Conservation (phyloP, 2,888 invertebrate species). For the Dione juno region DNA sequence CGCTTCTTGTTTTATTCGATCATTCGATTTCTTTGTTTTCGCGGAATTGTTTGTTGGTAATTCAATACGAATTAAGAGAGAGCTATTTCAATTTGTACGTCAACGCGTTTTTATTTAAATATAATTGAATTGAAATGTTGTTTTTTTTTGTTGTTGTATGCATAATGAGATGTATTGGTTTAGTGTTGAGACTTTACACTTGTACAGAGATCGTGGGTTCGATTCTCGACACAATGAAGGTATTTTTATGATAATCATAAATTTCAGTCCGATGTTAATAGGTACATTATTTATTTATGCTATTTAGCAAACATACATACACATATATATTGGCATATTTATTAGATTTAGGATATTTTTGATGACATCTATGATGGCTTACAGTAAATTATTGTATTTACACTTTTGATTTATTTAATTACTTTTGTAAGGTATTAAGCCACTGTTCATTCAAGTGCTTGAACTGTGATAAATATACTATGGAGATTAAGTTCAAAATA, state of each 20-base stretch:
- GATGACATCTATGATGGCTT: no score
- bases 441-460: no score
- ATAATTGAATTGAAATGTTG: conserved; percentile 23
- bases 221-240: not conserved
- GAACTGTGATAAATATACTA: no score
- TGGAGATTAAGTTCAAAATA: no score
- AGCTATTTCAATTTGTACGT: conserved; percentile 62
- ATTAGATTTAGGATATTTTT: no score
- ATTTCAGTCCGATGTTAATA: not conserved
- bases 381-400: no score
- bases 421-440: no score
- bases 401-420: no score
- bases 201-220: not conserved
- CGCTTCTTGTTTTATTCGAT: conserved; percentile 41
- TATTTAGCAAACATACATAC: no score
- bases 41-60: conserved; percentile 64
- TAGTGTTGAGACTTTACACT: not conserved
- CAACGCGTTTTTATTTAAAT: conserved; percentile 44
- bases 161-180: conserved; percentile 5
- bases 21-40: conserved; percentile 57
- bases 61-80: conserved; percentile 81
- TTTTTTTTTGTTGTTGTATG: conserved; percentile 8
- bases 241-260: not conserved
- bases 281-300: no score
- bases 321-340: no score